phyloP scores from a whole-genome alignment of 2,797 vertebrate species.

The Acomys russatus region DNA sequence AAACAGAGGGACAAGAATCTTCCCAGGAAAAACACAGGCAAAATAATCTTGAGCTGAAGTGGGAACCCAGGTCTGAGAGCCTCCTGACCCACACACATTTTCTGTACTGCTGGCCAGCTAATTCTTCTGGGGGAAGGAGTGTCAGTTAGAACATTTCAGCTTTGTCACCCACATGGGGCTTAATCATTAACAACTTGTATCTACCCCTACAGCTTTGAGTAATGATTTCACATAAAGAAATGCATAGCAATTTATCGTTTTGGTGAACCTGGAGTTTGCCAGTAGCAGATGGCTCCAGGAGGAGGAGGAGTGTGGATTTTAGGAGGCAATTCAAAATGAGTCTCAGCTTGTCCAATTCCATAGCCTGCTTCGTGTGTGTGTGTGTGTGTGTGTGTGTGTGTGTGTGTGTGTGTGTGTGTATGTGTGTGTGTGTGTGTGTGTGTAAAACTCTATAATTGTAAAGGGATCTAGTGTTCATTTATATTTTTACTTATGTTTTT shows the following conservation, averaged over 20 bases:
- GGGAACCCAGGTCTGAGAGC: background rate
- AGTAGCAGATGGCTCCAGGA: slow-evolving; percentile 57
- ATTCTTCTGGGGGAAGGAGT: slow-evolving; percentile 29
- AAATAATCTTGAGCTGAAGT: background rate
- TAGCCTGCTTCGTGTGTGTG: background rate
- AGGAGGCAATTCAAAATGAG: slow-evolving; percentile 65
- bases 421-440: background rate
- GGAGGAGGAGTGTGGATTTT: slow-evolving; percentile 34
- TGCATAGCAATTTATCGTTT: slow-evolving; percentile 74
- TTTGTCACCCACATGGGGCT: slow-evolving; percentile 40
- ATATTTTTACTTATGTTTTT: background rate
- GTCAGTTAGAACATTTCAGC: slow-evolving; percentile 6
- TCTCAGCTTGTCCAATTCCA: slow-evolving; percentile 43
- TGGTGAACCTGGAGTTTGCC: slow-evolving; percentile 59
- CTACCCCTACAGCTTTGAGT: slow-evolving; percentile 64
- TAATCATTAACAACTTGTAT: slow-evolving; percentile 73
- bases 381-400: background rate
- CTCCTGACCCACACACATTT: background rate
- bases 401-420: background rate
- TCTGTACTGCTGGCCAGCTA: slow-evolving; percentile 2
- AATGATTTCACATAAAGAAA: slow-evolving; percentile 84
- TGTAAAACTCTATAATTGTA: background rate
- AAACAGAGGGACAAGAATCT: background rate
- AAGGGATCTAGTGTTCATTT: background rate
- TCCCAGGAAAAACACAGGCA: background rate